A percentile compares a stretch with the other conserved stretches of the same genome.
These are phyloP conservation scores for Montipora foliosa DNA, from an alignment of 64 coral and sea anemone species.

Conservation along the genomic window DNA sequence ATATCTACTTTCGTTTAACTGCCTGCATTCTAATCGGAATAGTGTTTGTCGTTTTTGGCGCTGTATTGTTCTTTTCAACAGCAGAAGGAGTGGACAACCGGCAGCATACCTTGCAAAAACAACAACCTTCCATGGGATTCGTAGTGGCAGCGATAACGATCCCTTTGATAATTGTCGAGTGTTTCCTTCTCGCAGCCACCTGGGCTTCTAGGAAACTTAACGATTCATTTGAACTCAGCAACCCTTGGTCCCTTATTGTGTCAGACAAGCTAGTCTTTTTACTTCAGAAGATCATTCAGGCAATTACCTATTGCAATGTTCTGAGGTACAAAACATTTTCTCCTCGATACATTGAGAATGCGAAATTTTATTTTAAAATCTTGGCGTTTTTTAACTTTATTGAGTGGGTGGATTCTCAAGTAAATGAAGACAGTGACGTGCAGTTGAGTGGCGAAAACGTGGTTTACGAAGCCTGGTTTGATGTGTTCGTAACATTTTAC, in stretches of 20 bases:
- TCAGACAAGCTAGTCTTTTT: constrained; percentile 37
- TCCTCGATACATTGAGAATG: constrained; percentile 24
- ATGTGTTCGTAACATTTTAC: constrained; percentile 58
- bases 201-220: neutral
- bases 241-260: neutral
- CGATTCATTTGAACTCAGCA: neutral
- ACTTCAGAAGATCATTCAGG: constrained; percentile 67
- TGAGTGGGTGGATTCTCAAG: constrained; percentile 67
- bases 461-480: constrained; percentile 24
- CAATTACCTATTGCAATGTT: constrained; percentile 20
- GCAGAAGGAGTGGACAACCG: neutral
- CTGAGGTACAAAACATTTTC: constrained; percentile 22
- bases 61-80: constrained; percentile 50
- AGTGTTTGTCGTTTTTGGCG: constrained; percentile 29
- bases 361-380: constrained; percentile 69
- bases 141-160: constrained; percentile 64
- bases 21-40: constrained; percentile 52
- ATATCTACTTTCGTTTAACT: constrained; percentile 53
- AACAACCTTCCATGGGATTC: constrained; percentile 82
- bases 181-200: constrained; percentile 32
- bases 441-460: neutral
- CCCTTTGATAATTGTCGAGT: constrained; percentile 59
- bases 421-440: constrained; percentile 61
- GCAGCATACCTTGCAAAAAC: neutral
- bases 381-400: constrained; percentile 73